Base-by-base conservation (phyloP, 1,140 invertebrate genomes). In the Anadara kagoshimensis region DNA sequence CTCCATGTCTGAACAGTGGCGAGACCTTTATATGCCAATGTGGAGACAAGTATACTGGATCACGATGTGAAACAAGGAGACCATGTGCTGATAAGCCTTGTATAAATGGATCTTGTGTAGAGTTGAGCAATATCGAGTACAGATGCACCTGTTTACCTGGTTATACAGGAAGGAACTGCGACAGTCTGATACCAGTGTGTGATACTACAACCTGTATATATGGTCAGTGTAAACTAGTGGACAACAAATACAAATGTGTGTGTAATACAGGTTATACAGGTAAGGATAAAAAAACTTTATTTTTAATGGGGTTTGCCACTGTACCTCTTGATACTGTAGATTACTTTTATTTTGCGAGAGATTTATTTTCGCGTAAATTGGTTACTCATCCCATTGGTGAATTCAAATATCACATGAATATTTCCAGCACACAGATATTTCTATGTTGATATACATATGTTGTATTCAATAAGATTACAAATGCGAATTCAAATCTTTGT, bases 231-330 rank as follows among this genome's bases (percentile, higher is more conserved):
- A 47, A 18, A 18, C 26, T 49, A n/a, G 20, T 24, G 22, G 22
- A 47, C 10, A 47, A 47, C 29, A 5, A 47, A 47, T 64, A 49
- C 47, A 22, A 20, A 26, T 64, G 62, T 51, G 14, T 22, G 4
- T 64, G 62, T 64, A 14, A 44, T 14, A 16, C 36, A 22, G 62
- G 47, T 18, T 64, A 47, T 22, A 26, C 41, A 0, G 62, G 62
- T 64, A 43, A 47, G 62, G 51, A n/a, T n/a, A n/a, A n/a, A n/a
- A 26, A 45, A 49, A 0, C 26, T 49, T 29, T 44, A 64, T n/a
- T n/a, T n/a, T n/a, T n/a, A n/a, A n/a, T n/a, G n/a, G n/a, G n/a
- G n/a, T n/a, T n/a, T n/a, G n/a, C n/a, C n/a, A n/a, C n/a, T n/a
- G n/a, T n/a, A n/a, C n/a, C n/a, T n/a, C n/a, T n/a, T n/a, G n/a